A percentile compares a stretch with the other conserved stretches of the same genome.
Conservation (phyloP, 2,888 invertebrate genomes). For the Achlya flavicornis region DNA sequence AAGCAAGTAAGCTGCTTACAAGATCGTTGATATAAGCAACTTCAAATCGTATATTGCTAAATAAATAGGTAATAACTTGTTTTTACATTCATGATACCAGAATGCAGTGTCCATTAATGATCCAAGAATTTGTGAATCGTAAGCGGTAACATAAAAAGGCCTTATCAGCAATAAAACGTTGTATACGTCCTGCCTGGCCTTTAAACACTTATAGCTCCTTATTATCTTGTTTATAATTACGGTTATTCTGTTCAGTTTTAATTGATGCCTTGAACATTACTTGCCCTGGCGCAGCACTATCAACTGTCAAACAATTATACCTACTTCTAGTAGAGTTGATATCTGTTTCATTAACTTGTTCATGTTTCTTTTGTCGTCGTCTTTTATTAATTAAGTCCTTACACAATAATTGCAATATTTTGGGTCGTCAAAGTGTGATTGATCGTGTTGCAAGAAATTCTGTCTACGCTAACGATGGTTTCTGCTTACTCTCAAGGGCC, state of each 20-base stretch:
- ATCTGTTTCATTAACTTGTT: neutral
- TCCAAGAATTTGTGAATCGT: neutral
- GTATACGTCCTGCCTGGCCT: neutral
- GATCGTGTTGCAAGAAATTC: no score
- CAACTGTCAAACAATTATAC: neutral
- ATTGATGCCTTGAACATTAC: slow-evolving; percentile 6
- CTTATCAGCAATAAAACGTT: neutral
- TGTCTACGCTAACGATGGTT: no score
- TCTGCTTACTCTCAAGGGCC: no score
- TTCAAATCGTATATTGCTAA: no score
- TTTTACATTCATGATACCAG: neutral
- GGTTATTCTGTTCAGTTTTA: neutral
- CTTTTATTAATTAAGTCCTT: no score
- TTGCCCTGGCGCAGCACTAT: neutral
- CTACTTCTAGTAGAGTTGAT: neutral
- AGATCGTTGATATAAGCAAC: no score
- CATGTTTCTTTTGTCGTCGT: neutral
- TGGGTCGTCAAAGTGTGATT: no score
- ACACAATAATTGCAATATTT: no score
- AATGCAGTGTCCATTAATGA: neutral
- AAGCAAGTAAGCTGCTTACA: no score
- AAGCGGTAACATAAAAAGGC: neutral
- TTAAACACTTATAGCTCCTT: neutral
- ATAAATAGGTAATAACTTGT: no score
- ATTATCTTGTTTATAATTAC: neutral